Conservation (phyloP, 2,888 invertebrate species). For the Cheilosia pagana region DNA sequence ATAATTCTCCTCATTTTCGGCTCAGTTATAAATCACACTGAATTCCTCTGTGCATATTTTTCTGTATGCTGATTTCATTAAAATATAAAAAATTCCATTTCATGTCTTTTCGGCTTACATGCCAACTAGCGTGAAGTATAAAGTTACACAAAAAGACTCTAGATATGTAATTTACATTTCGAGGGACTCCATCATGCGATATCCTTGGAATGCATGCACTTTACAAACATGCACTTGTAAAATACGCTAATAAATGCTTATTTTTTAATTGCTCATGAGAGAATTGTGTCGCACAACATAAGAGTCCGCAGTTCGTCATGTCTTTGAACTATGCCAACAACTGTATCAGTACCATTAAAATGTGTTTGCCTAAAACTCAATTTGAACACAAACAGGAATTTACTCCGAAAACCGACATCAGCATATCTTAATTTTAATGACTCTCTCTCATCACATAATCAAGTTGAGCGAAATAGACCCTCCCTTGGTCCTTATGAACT, state of each 20-base stretch:
- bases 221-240: too few species aligned
- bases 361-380: too few species aligned
- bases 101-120: constrained; percentile 5
- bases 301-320: too few species aligned
- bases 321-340: too few species aligned
- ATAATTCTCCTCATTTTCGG: neutral
- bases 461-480: constrained; percentile 44
- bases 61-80: neutral
- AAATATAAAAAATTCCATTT: neutral
- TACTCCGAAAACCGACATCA: constrained; percentile 43
- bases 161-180: constrained; percentile 14
- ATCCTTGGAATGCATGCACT: neutral
- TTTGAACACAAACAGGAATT: too few species aligned
- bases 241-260: too few species aligned
- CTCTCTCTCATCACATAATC: constrained; percentile 70
- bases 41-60: neutral
- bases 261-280: too few species aligned
- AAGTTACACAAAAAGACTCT: constrained; percentile 12
- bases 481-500: constrained; percentile 36
- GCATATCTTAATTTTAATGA: constrained; percentile 73
- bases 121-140: constrained; percentile 39
- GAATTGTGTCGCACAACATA: too few species aligned
- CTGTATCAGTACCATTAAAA: too few species aligned
- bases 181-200: neutral
- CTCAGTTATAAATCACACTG: neutral